Base-by-base conservation (phyloP, 2,797 vertebrate genomes). In the Pangasius mekongensis region DNA sequence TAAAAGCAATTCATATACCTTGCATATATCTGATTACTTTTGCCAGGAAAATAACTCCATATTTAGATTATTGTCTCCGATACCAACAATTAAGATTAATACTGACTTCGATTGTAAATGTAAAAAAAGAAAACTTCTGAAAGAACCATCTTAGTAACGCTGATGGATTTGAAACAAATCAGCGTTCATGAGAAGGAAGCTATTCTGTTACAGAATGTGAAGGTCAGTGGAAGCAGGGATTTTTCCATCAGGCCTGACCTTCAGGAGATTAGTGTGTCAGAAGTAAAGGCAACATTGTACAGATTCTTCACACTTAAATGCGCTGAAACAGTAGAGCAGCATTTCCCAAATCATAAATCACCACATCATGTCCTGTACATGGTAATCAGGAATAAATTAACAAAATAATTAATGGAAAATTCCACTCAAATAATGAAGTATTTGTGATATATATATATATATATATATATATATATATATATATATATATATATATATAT, bases 191-290 rank as follows among this genome's bases (percentile, higher is more conserved):
- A 76, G 71, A 71, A 77, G 69, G 62, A 73, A 76, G 22, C 64
- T 87, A 83, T 87, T 64, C 81, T 77, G 56, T 87, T 84, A 22
- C 71, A 77, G 83, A 87, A 64, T 64, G 54, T 39, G 71, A 84
- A 87, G 87, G 69, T 64, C 87, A 66, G 56, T 84, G 24, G 11
- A 84, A 77, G 80, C 58, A 76, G 67, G 67, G 52, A 33, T 82
- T 64, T 71, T 39, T 71, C 62, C 27, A 82, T 14, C 77, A 30
- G 66, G 18, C 39, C 56, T 76, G 81, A 87, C 81, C 87, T 87
- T 87, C 81, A 39, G 3, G 43, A 76, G 81, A 87, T 84, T 76
- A 84, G 36, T 18, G 30, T 87, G 69, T 84, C 81, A 87, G 87
- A 74, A 66, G 81, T 84, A 60, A 60, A 66, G 69, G 43, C 30